phyloP scores from a whole-genome alignment of 2,113 vertebrate species.

The Panurus biarmicus region DNA sequence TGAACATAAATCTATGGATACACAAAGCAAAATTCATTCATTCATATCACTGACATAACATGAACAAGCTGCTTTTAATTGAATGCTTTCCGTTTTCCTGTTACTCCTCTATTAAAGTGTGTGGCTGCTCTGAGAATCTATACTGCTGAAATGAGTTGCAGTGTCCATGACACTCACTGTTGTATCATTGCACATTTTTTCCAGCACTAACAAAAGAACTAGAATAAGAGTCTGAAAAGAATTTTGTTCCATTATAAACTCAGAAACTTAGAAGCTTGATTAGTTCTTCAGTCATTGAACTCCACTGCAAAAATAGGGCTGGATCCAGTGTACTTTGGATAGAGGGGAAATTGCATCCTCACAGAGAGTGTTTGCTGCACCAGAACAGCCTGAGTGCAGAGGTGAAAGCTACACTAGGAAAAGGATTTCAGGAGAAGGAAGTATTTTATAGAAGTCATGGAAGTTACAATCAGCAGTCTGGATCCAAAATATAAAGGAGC shows the following conservation, averaged over 20 bases:
- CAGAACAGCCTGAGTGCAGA: not conserved
- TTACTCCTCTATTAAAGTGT: not conserved
- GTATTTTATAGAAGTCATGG: not conserved
- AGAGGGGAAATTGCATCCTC: fast-evolving
- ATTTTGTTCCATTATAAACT: not conserved
- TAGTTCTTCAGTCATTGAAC: not conserved
- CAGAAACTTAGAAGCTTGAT: not conserved
- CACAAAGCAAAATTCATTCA: not conserved
- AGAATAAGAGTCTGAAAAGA: not conserved
- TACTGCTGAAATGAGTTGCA: not conserved
- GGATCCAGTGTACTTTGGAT: not conserved
- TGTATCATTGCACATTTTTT: not conserved
- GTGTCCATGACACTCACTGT: not conserved
- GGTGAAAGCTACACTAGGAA: not conserved
- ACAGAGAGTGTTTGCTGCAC: not conserved
- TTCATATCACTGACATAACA: not conserved
- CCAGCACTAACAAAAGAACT: not conserved
- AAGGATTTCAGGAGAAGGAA: not conserved
- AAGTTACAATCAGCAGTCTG: not conserved
- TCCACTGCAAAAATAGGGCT: not conserved
- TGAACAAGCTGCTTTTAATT: not conserved
- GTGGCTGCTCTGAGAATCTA: not conserved
- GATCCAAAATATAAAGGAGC: not conserved
- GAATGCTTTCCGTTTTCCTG: not conserved
- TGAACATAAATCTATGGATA: not conserved